Evolutionary conservation across 2,113 vertebrate genomes (phyloP).

Genomic region (Labeo rohita): DNA sequence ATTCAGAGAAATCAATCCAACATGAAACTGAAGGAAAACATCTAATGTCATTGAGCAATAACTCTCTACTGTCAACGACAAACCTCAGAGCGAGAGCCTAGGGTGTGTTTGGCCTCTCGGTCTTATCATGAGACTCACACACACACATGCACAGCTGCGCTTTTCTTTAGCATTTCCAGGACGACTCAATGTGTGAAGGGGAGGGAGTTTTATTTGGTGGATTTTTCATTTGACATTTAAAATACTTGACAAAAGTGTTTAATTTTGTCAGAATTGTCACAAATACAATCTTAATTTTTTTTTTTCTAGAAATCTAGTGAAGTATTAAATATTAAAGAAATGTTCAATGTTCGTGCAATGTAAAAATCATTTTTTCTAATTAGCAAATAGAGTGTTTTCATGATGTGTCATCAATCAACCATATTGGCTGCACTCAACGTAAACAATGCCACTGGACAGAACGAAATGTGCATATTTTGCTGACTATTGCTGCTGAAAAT

Average conservation of each 20-base stretch:
- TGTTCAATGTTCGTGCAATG: too few relatives aligned
- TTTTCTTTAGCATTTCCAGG: constrained; percentile 47
- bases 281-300: background rate
- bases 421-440: too few relatives aligned
- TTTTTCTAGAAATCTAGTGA: too few relatives aligned
- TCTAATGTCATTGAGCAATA: constrained; percentile 87
- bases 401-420: too few relatives aligned
- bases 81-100: constrained; percentile 83
- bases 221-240: constrained; percentile 2
- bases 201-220: constrained; percentile 1
- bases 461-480: too few relatives aligned
- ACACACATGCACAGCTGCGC: constrained; percentile 69
- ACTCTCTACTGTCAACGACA: constrained; percentile 77
- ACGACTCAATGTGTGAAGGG: background rate
- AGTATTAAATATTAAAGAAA: too few relatives aligned
- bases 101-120: constrained; percentile 78
- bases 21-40: constrained; percentile 84
- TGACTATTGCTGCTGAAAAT: too few relatives aligned
- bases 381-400: too few relatives aligned
- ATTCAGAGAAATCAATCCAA: constrained; percentile 82
- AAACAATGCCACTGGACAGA: too few relatives aligned
- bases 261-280: background rate
- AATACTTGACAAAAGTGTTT: background rate
- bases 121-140: constrained; percentile 72
- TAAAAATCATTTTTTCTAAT: too few relatives aligned